These are phyloP conservation scores for Arenaria interpres DNA, from an alignment of 2,113 vertebrate species.

Conservation along the genomic window DNA sequence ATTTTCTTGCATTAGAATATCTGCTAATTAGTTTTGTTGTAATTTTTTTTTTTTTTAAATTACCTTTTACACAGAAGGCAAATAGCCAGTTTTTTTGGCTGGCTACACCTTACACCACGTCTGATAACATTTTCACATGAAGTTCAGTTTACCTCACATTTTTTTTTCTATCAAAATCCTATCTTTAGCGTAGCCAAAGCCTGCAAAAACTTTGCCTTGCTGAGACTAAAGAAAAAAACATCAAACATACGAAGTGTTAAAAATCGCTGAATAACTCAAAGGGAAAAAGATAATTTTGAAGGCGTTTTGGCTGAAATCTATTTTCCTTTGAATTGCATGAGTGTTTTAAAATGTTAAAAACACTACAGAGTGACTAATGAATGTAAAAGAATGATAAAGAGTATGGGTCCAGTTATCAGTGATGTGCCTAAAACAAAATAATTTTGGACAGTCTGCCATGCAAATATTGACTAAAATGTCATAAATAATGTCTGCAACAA, in stretches of 20 bases:
- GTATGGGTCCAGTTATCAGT: slow-evolving; percentile 46
- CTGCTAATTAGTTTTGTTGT: slow-evolving; percentile 77
- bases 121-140: slow-evolving; percentile 63
- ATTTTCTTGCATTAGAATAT: slow-evolving; percentile 78
- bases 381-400: slow-evolving; percentile 67
- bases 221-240: slow-evolving; percentile 68
- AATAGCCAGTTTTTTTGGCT: slow-evolving; percentile 53
- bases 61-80: slow-evolving; percentile 69
- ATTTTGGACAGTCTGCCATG: slow-evolving; percentile 54
- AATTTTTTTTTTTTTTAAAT: slow-evolving; percentile 35
- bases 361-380: slow-evolving; percentile 66
- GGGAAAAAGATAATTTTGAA: slow-evolving; percentile 66
- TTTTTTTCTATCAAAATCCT: slow-evolving; percentile 30
- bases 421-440: slow-evolving; percentile 61
- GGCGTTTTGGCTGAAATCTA: slow-evolving; percentile 63
- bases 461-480: slow-evolving; percentile 68
- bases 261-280: slow-evolving; percentile 73
- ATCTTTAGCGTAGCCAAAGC: slow-evolving; percentile 59
- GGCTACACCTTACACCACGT: slow-evolving; percentile 42
- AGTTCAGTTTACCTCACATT: slow-evolving; percentile 40
- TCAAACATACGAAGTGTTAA: slow-evolving; percentile 68
- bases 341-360: slow-evolving; percentile 75
- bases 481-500: slow-evolving; percentile 64
- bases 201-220: slow-evolving; percentile 59
- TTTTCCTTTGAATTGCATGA: slow-evolving; percentile 71